Percentiles rank a stretch among this genome's conserved stretches.
Conservation (phyloP, 2,888 invertebrate species). For the Drosophila gaucha region DNA sequence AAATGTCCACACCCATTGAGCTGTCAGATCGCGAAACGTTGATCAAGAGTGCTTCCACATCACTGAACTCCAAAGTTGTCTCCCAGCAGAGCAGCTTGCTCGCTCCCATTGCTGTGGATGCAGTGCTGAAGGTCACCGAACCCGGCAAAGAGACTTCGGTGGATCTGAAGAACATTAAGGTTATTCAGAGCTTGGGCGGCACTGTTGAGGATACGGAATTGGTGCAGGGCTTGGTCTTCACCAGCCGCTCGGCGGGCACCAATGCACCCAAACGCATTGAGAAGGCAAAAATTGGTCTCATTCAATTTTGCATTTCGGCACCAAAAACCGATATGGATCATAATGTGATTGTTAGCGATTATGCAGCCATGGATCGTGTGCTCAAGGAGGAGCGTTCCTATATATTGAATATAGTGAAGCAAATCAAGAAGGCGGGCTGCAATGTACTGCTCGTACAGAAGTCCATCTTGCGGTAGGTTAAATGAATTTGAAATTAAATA, state of each 20-base stretch:
- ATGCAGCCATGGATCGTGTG: constrained; percentile 99
- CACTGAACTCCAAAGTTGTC: constrained; percentile 99
- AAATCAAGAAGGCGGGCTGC: constrained; percentile 99
- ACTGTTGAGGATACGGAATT: constrained; percentile 99
- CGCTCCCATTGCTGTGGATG: constrained; percentile 98
- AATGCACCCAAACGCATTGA: constrained; percentile 97
- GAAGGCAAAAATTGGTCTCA: constrained; percentile 99
- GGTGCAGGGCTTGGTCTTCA: constrained; percentile 97
- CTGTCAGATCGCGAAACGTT: constrained; percentile 94
- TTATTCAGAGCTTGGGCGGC: constrained; percentile 98
- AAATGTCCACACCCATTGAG: constrained; percentile 94
- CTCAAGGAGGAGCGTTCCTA: constrained; percentile 98
- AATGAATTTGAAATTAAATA: not conserved
- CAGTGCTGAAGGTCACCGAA: constrained; percentile 90
- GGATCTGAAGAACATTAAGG: constrained; percentile 97
- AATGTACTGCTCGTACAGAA: constrained; percentile 97
- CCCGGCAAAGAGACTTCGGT: constrained; percentile 90
- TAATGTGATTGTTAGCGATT: constrained; percentile 98
- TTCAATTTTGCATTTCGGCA: constrained; percentile 99
- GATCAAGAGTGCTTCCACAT: constrained; percentile 97
- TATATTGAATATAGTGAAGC: constrained; percentile 98
- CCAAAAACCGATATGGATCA: constrained; percentile 99
- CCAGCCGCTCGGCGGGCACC: constrained; percentile 93
- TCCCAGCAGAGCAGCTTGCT: constrained; percentile 98
- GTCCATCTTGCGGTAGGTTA: constrained; percentile 89